These are phyloP conservation scores for Sorex maritimensis DNA, from an alignment of 2,797 vertebrate genomes.

Conservation along the genomic window DNA sequence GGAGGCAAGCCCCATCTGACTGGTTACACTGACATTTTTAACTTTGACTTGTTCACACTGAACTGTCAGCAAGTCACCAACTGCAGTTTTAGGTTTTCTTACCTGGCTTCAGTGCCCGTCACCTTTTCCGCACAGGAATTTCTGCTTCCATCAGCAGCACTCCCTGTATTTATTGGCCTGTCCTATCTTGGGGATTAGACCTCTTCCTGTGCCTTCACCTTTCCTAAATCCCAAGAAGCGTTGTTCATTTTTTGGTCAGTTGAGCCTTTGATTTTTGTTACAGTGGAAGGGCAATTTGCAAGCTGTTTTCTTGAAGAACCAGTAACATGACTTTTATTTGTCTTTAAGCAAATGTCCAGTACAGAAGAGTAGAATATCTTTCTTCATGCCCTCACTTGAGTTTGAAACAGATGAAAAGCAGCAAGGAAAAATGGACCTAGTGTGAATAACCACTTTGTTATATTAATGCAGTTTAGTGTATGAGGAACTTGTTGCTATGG, in stretches of 20 bases:
- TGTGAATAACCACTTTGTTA: neutral
- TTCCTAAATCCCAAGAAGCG: neutral
- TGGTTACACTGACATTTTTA: neutral
- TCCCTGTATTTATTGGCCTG: neutral
- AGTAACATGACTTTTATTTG: neutral
- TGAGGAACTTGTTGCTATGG: neutral
- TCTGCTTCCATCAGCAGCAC: neutral
- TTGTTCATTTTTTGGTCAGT: neutral
- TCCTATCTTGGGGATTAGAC: no score
- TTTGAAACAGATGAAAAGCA: neutral
- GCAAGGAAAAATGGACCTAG: neutral
- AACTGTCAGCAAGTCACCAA: neutral
- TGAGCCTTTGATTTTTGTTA: neutral
- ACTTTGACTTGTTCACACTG: neutral
- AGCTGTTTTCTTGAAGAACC: neutral
- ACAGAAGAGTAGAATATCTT: constrained; percentile 24
- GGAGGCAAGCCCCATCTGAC: neutral
- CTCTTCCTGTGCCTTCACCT: neutral
- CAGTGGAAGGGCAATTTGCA: neutral
- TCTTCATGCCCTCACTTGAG: neutral
- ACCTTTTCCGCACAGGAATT: no score
- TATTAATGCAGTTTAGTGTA: neutral
- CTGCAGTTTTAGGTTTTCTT: neutral
- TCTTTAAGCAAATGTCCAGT: neutral
- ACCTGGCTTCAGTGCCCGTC: neutral